phyloP scores from a whole-genome alignment of 2,797 vertebrate genomes.

The Myripristis murdjan region DNA sequence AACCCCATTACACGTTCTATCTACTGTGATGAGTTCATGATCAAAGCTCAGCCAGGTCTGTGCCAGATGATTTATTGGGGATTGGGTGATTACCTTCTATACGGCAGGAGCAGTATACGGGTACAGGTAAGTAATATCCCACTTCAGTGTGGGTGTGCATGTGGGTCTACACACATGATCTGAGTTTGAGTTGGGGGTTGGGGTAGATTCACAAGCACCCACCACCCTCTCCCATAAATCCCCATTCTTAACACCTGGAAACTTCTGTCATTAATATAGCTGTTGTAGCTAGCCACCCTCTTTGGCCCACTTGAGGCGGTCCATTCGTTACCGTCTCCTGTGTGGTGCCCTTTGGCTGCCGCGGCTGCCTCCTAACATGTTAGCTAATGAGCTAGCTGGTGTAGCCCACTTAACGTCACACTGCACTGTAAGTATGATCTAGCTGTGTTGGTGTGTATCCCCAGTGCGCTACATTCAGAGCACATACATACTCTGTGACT shows the following conservation, averaged over 20 bases:
- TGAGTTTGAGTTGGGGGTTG: constrained; percentile 19
- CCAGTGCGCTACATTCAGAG: constrained; percentile 32
- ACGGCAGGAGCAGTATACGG: constrained; percentile 15
- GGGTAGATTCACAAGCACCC: constrained; percentile 26
- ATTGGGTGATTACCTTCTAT: constrained; percentile 47
- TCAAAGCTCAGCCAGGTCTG: constrained; percentile 50
- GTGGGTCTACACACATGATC: constrained; percentile 14
- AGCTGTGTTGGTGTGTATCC: constrained; percentile 21
- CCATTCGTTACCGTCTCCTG: constrained; percentile 63
- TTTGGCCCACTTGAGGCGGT: constrained; percentile 59
- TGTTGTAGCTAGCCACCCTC: constrained; percentile 45
- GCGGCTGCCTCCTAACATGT: constrained; percentile 58
- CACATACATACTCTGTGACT: constrained; percentile 52
- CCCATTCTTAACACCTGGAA: constrained; percentile 24
- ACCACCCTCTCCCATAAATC: constrained; percentile 27
- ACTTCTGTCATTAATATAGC: constrained; percentile 41
- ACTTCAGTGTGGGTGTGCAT: constrained; percentile 12
- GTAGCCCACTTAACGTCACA: constrained; percentile 47
- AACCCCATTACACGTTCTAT: constrained; percentile 25
- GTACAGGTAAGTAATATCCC: constrained; percentile 48
- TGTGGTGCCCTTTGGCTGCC: constrained; percentile 60
- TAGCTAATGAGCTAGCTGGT: constrained; percentile 62
- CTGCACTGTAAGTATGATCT: constrained; percentile 37
- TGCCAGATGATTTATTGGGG: constrained; percentile 55
- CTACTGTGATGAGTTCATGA: constrained; percentile 52